Conservation (phyloP, 2,797 vertebrate genomes). For the Danio jaintianensis region DNA sequence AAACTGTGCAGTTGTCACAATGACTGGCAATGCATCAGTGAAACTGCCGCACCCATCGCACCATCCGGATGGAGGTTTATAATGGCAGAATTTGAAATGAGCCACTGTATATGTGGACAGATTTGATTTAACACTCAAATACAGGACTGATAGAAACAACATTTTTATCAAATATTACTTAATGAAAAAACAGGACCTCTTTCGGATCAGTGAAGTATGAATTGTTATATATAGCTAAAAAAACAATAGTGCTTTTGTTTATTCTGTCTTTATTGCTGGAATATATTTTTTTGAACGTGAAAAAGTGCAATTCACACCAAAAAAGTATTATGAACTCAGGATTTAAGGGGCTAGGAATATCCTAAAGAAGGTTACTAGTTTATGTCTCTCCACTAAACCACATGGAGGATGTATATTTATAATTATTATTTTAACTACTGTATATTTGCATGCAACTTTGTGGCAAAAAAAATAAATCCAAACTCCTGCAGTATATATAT, state of each 20-base stretch:
- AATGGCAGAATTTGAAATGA: constrained; percentile 1
- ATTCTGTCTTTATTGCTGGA: too few relatives aligned
- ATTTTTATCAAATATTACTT: neutral
- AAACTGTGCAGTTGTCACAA: constrained; percentile 27
- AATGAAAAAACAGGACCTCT: neutral
- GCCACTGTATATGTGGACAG: constrained; percentile 8
- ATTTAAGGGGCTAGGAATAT: neutral
- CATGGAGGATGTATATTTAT: too few relatives aligned
- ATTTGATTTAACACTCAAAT: neutral
- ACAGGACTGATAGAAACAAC: neutral
- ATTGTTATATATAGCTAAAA: neutral
- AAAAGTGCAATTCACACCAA: too few relatives aligned
- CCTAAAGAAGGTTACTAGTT: constrained; percentile 14
- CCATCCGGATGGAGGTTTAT: neutral
- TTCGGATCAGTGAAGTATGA: neutral
- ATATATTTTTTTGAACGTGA: too few relatives aligned
- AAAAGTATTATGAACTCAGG: too few relatives aligned
- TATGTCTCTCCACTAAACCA: neutral
- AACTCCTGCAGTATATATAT: too few relatives aligned
- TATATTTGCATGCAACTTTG: too few relatives aligned
- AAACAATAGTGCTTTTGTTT: too few relatives aligned
- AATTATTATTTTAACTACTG: too few relatives aligned
- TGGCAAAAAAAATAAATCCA: too few relatives aligned
- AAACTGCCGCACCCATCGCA: neutral
- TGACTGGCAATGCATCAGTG: constrained; percentile 18